A percentile compares a stretch with the other conserved stretches of the same genome.
These are phyloP conservation scores for Ctenopoma kingsleyae DNA, from an alignment of 2,797 vertebrate genomes.

Conservation along the genomic window DNA sequence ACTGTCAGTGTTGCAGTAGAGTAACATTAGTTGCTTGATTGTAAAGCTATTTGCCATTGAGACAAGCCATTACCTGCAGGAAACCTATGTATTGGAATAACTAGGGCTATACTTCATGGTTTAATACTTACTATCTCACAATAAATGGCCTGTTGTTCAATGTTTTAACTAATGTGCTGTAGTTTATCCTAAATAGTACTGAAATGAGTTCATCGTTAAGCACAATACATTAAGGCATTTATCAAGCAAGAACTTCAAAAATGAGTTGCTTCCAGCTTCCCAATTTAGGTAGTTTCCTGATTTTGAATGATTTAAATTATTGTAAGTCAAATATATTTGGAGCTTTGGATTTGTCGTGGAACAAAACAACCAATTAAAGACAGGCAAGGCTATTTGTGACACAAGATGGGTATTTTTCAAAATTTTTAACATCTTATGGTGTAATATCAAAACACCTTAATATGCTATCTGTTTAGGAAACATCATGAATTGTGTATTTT, in stretches of 20 bases:
- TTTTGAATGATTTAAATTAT: conserved; percentile 13
- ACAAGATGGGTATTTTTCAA: not conserved
- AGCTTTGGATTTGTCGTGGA: not conserved
- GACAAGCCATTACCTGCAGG: conserved; percentile 70
- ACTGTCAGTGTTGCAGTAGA: conserved; percentile 70
- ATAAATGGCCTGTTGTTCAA: conserved; percentile 72
- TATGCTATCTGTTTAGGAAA: conserved; percentile 14
- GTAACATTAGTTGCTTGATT: conserved; percentile 75
- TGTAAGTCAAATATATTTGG: conserved; percentile 8
- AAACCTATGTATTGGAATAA: conserved; percentile 66
- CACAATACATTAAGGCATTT: conserved; percentile 11
- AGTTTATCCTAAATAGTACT: conserved; percentile 18
- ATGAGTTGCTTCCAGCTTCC: conserved; percentile 30
- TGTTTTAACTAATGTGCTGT: conserved; percentile 37
- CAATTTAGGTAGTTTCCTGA: not conserved
- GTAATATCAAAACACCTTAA: conserved; percentile 17
- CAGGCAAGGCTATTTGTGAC: not conserved
- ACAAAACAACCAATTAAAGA: not conserved
- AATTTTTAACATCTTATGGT: not conserved
- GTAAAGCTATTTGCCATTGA: conserved; percentile 64
- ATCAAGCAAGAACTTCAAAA: not conserved
- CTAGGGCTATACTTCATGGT: conserved; percentile 71
- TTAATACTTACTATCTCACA: conserved; percentile 63
- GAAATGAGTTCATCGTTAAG: conserved; percentile 14
- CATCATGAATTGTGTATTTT: conserved; percentile 1